Evolutionary conservation across 2,888 invertebrate species (phyloP), one percentile per base, ranked within the genome.

Genomic region (Sepioteuthis lessoniana): DNA sequence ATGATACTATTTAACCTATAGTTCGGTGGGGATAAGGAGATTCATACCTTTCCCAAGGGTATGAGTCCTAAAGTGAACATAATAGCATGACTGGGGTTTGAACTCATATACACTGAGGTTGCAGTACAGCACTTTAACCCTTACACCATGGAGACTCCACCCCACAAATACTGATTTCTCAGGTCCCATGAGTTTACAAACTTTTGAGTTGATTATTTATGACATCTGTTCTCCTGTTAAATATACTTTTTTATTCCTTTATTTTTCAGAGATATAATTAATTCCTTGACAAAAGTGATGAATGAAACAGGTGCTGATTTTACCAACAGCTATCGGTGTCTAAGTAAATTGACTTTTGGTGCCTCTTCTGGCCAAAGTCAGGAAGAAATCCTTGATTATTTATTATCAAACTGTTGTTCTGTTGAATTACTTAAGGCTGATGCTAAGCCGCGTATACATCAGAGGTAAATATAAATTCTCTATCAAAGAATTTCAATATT

Each of bases 271-370:
- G 95, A 97, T 50, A 7, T 97, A 37, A 95, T 98, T 0, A 97
- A 98, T 94, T 97, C 97, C 91, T 97, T 98, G 19, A 96, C 98
- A 35, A 97, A 98, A 47, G 98, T 98, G 97, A 98, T 98, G 98
- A 97, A 98, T 95, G 97, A 98, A 94, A 98, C 98, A 0, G 98
- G 98, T 38, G 98, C 98, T 21, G 98, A 98, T 96, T 98, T 98
- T 95, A 98, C 98, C 31, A 97, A 97, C 95, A 96, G 96, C 94
- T 97, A 97, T 95, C 95, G 97, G 37, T 95, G 96, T 94, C 95
- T 97, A 93, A 97, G 96, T 95, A 94, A 94, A 8, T 94, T 97
- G 37, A 96, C 96, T 42, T 95, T 97, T 76, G 97, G 47, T 38
- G 96, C 96, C 76, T 94, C 94, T 94, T 50, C 94, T n/a, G 95